phyloP scores from a whole-genome alignment of 2,888 invertebrate species.

The Neoaliturus tenellus region DNA sequence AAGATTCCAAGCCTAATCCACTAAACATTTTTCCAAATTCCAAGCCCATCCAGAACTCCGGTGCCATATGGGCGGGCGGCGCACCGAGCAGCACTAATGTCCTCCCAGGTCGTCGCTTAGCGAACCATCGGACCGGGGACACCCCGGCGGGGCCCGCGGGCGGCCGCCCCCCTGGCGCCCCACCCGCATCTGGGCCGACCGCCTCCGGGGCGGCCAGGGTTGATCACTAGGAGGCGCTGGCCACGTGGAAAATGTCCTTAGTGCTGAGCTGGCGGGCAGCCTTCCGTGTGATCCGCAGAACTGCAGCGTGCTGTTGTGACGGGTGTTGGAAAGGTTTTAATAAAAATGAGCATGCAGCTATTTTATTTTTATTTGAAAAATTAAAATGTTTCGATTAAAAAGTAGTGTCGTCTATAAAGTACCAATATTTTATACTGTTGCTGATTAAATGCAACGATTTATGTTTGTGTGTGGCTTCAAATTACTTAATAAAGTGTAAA shows the following conservation, averaged over 20 bases:
- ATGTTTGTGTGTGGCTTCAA: no score
- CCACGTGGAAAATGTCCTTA: not conserved
- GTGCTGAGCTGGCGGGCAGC: not conserved
- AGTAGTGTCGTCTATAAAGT: no score
- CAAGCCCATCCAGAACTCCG: not conserved
- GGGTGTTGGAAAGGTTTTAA: no score
- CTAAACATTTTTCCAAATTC: not conserved
- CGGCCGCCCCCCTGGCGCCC: not conserved
- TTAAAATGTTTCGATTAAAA: no score
- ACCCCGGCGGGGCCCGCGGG: not conserved
- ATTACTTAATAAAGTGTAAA: no score
- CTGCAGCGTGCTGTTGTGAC: no score
- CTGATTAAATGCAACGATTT: no score
- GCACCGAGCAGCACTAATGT: slow-evolving; percentile 16
- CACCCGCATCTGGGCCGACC: not conserved
- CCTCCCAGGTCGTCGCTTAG: slow-evolving; percentile 30
- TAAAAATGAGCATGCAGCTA: no score
- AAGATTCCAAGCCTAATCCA: no score
- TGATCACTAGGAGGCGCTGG: not conserved
- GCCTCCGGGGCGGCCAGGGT: not conserved
- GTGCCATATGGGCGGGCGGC: not conserved
- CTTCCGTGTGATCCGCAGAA: no score
- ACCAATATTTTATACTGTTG: no score
- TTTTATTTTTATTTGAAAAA: no score
- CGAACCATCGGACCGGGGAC: not conserved